Base-by-base conservation (phyloP, 2,888 invertebrate genomes). In the Keiferia lycopersicella region DNA sequence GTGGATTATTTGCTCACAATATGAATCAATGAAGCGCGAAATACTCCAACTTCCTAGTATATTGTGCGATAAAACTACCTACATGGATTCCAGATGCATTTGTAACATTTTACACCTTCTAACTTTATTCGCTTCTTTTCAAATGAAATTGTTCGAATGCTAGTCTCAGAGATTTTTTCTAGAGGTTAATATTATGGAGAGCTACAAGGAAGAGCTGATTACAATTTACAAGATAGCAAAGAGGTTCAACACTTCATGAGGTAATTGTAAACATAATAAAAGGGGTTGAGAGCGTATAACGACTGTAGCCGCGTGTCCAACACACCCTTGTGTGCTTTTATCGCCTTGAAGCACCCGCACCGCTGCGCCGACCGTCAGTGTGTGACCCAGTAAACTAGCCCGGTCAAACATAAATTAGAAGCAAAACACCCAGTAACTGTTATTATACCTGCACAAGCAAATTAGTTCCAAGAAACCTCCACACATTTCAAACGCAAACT, bases 311-410 rank as follows among this genome's bases (percentile, higher is more conserved):
- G 77, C 73, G 77, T 80, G 76, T 50, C 6, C 1, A 12, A 75
- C 77, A 79, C 79, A 76, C 80, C 78, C 77, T 81, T 56, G 16
- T 34, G 34, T 16, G 34, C 26, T 34, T n/a, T 34, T 83, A 83
- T 84, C 83, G 82, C 82, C 81, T 80, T 68, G 71, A 39, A 72
- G 74, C 71, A 73, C 50, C 72, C 26, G 26, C 26, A 26, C 26
- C 26, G 6, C 26, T 26, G 69, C 73, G 69, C 70, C 75, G 74
- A 69, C 78, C 77, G 77, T 73, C 80, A 77, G 70, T 75, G 69
- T 76, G 75, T 82, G 85, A 85, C 84, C 84, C 76, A 84, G 77
- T 86, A 84, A 82, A 78, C 75, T 77, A 78, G 64, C 73, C 71
- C 63, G 69, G 68, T 72, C 66, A 72, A 78, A 76, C 68, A 72